Evolutionary conservation across 2,888 invertebrate species (phyloP).

Genomic region (Heliconius cydno): DNA sequence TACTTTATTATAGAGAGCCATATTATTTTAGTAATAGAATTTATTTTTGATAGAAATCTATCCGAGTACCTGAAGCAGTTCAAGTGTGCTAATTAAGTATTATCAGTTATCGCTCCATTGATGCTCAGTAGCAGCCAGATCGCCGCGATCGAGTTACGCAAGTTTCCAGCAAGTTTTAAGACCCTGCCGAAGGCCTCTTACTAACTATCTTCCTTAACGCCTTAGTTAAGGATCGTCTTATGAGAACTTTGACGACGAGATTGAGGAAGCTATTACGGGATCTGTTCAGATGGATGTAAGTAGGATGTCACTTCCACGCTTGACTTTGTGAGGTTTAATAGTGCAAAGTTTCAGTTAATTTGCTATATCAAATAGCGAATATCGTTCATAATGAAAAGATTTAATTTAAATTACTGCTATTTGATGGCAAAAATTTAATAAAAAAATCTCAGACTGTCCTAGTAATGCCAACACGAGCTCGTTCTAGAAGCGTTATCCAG

Average conservation of each 20-base stretch:
- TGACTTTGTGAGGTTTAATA: slow-evolving; percentile 80
- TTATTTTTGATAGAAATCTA: neutral
- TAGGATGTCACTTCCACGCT: slow-evolving; percentile 81
- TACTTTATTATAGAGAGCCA: neutral
- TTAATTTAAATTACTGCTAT: slow-evolving; percentile 1
- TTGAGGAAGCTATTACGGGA: slow-evolving; percentile 82
- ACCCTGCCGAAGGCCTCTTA: slow-evolving; percentile 79
- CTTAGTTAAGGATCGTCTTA: slow-evolving; percentile 82
- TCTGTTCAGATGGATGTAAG: slow-evolving; percentile 81
- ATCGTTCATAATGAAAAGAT: neutral
- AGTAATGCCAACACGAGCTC: slow-evolving; percentile 41
- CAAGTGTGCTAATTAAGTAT: slow-evolving; percentile 77
- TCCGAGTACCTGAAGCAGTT: slow-evolving; percentile 51
- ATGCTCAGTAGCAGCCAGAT: slow-evolving; percentile 64
- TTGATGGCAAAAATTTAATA: slow-evolving; percentile 35
- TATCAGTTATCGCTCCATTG: slow-evolving; percentile 74
- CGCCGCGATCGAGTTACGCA: slow-evolving; percentile 77
- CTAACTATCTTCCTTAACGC: slow-evolving; percentile 82
- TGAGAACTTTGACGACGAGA: slow-evolving; percentile 83
- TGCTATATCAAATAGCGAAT: slow-evolving; percentile 48
- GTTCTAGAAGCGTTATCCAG: slow-evolving; percentile 53
- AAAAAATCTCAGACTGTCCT: slow-evolving; percentile 39
- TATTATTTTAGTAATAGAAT: neutral
- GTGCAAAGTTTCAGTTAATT: slow-evolving; percentile 73
- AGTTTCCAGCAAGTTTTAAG: slow-evolving; percentile 80